phyloP scores from a whole-genome alignment of 2,113 vertebrate species.

The Ptyas mucosa region DNA sequence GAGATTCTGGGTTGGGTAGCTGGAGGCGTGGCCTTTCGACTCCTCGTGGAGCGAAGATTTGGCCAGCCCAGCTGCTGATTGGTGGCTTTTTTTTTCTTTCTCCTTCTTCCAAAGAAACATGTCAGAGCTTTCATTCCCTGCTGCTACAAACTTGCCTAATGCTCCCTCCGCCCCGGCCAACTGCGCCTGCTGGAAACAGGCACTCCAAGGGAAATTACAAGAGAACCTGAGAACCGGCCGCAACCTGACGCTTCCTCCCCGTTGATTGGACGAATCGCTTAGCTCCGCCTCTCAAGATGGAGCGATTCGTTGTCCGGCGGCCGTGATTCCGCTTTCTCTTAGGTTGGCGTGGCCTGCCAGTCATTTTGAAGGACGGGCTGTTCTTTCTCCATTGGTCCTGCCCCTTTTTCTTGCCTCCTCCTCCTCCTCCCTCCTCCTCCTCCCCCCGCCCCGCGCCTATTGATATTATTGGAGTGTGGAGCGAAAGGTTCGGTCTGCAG shows the following conservation, averaged over 20 bases:
- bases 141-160: neutral
- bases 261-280: constrained; percentile 49
- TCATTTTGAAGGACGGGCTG: constrained; percentile 63
- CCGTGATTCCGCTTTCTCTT: constrained; percentile 18
- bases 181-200: neutral
- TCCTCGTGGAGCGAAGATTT: neutral
- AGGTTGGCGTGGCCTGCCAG: constrained; percentile 59
- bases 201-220: neutral
- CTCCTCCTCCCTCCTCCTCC: constrained; percentile 8
- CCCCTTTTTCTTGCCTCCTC: constrained; percentile 40
- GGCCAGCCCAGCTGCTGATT: neutral
- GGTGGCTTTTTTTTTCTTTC: neutral
- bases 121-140: neutral
- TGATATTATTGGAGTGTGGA: constrained; percentile 85
- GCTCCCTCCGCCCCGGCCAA: neutral
- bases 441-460: constrained; percentile 52
- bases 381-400: constrained; percentile 11
- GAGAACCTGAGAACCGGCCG: constrained; percentile 29
- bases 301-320: neutral
- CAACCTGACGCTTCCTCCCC: constrained; percentile 60
- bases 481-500: constrained; percentile 72
- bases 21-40: neutral
- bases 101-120: neutral
- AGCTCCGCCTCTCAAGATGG: constrained; percentile 34
- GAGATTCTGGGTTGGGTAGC: neutral